A percentile compares a stretch with the other conserved stretches of the same genome.
phyloP scores from a whole-genome alignment of 1,140 invertebrate genomes.

The Drosophila burlai region DNA sequence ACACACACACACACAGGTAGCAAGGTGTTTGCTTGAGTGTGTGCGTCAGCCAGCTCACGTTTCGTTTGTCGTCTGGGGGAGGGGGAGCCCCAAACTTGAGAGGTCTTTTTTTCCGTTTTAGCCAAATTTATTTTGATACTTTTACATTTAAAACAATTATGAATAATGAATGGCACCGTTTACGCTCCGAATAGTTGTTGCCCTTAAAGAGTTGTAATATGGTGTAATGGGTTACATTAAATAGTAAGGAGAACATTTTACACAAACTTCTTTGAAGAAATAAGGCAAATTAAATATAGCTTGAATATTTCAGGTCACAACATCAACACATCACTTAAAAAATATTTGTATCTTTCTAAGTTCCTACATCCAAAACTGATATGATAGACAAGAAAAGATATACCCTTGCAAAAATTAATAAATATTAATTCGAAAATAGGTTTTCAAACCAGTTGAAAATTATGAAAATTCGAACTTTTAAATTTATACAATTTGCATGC shows the following conservation, averaged over 20 bases:
- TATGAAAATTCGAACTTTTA: no score
- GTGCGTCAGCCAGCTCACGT: conserved; percentile 68
- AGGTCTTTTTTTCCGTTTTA: conserved; percentile 50
- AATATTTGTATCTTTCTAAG: not conserved
- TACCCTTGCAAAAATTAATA: no score
- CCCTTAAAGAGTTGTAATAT: conserved; percentile 41
- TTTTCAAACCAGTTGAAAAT: no score
- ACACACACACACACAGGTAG: conserved; percentile 35
- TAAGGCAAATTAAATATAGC: not conserved
- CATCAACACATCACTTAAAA: no score
- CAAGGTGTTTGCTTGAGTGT: conserved; percentile 32
- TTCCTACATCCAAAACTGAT: no score
- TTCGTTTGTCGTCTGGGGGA: conserved; percentile 55
- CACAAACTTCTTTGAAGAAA: not conserved
- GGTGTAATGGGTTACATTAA: not conserved
- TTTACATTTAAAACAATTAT: conserved; percentile 59
- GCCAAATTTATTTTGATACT: conserved; percentile 51
- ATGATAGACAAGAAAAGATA: no score
- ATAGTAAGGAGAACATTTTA: not conserved
- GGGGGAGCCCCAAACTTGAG: conserved; percentile 38
- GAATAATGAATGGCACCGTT: not conserved
- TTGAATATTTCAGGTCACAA: no score
- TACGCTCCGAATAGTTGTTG: conserved; percentile 20
- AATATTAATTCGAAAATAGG: no score
- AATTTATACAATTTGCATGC: no score